A percentile compares a stretch with the other conserved stretches of the same genome.
These are phyloP conservation scores for Timandra comae DNA, from an alignment of 2,888 invertebrate species.

Conservation along the genomic window DNA sequence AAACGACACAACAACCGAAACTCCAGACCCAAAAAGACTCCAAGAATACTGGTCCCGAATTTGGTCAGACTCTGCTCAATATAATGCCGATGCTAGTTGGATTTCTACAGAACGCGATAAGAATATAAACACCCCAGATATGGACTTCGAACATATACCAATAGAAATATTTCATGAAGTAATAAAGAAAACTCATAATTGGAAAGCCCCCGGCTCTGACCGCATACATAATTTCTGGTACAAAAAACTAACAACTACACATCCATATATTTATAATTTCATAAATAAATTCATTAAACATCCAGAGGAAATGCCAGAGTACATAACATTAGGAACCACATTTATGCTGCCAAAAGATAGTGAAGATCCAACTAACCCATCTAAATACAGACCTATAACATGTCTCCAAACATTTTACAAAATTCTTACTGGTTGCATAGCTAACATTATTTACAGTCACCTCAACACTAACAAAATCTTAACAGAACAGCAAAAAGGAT, in stretches of 20 bases:
- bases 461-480: slow-evolving; percentile 14
- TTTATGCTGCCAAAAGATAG: slow-evolving; percentile 22
- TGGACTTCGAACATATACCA: neutral
- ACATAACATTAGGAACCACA: slow-evolving; percentile 13
- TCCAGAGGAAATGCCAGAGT: slow-evolving; percentile 10
- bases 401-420: slow-evolving; percentile 26
- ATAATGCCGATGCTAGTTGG: slow-evolving; percentile 7
- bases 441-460: slow-evolving; percentile 16
- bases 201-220: slow-evolving; percentile 18
- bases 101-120: neutral
- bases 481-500: no score
- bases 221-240: slow-evolving; percentile 17
- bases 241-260: neutral
- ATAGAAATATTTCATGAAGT: slow-evolving; percentile 5
- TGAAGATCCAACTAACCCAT: slow-evolving; percentile 12
- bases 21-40: no score
- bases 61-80: no score
- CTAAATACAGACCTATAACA: slow-evolving; percentile 25
- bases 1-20: no score
- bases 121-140: neutral
- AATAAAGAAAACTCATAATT: slow-evolving; percentile 12
- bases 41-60: slow-evolving; percentile 12
- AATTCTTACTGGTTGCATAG: slow-evolving; percentile 18
- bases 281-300: slow-evolving; percentile 11
- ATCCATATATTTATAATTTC: slow-evolving; percentile 1